Percentiles rank a stretch among this genome's conserved stretches.
Evolutionary conservation across 37 sponge, comb jelly and placozoan species (phyloP).

Genomic region (Amphimedon queenslandica): DNA sequence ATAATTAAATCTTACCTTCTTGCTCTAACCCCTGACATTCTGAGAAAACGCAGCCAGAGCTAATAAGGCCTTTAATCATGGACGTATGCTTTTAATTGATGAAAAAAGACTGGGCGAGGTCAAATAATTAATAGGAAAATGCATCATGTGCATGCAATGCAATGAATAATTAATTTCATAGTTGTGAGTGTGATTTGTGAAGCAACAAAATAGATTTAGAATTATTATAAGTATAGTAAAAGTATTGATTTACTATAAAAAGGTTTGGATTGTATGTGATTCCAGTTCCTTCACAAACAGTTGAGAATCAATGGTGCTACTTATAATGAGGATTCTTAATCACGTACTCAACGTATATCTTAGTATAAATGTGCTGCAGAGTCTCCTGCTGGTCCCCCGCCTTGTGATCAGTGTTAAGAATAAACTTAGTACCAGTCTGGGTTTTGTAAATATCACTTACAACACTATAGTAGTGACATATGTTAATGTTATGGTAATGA

Average conservation of each 20-base stretch:
- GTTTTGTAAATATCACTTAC: constrained; percentile 92
- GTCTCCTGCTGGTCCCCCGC: constrained; percentile 33
- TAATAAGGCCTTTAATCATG: too few relatives aligned
- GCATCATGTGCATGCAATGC: too few relatives aligned
- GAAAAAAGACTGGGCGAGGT: too few relatives aligned
- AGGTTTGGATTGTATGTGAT: constrained; percentile 39
- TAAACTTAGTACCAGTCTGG: constrained; percentile 81
- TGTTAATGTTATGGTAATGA: background rate
- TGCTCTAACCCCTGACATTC: too few relatives aligned
- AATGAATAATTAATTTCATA: too few relatives aligned
- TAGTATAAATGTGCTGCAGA: constrained; percentile 56
- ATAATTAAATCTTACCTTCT: too few relatives aligned
- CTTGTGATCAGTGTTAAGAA: constrained; percentile 79
- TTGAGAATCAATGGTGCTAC: constrained; percentile 64
- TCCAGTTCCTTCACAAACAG: constrained; percentile 78
- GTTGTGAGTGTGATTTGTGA: too few relatives aligned
- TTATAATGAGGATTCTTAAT: constrained; percentile 73
- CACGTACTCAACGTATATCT: constrained; percentile 86
- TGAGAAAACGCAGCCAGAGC: too few relatives aligned
- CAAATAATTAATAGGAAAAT: too few relatives aligned
- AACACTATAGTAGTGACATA: background rate
- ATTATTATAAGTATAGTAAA: too few relatives aligned
- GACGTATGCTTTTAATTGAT: too few relatives aligned
- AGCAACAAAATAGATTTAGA: too few relatives aligned
- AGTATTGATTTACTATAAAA: background rate